Conservation (phyloP, 2,888 invertebrate species). For the Acronicta aceris region DNA sequence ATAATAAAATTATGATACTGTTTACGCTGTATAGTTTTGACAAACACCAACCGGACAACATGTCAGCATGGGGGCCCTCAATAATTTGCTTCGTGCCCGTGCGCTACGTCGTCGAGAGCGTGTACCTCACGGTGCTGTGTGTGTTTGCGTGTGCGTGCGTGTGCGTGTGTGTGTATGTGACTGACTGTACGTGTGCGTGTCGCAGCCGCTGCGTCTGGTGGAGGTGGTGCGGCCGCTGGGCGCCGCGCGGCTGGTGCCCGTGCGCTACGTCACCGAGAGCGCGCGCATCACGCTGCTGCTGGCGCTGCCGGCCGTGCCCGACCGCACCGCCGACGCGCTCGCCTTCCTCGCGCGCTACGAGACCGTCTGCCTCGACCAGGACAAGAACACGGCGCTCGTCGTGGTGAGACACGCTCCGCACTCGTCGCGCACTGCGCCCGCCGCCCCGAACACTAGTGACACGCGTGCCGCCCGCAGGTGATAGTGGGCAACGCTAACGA, state of each 20-base stretch:
- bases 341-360: slow-evolving; percentile 93
- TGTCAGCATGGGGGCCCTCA: no score
- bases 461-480: slow-evolving; percentile 26
- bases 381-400: slow-evolving; percentile 94
- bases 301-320: slow-evolving; percentile 83
- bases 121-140: background rate
- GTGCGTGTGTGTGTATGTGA: background rate
- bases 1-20: no score
- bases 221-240: slow-evolving; percentile 96
- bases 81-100: no score
- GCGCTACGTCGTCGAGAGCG: no score
- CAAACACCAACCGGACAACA: no score
- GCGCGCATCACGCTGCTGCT: slow-evolving; percentile 94
- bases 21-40: no score
- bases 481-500: slow-evolving; percentile 40
- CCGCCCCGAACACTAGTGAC: background rate
- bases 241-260: slow-evolving; percentile 95
- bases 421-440: background rate
- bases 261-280: slow-evolving; percentile 98
- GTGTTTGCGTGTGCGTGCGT: background rate
- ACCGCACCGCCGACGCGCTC: slow-evolving; percentile 84
- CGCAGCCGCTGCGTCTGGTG: slow-evolving; percentile 83
- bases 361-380: slow-evolving; percentile 92
- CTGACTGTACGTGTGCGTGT: background rate
- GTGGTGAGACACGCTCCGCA: slow-evolving; percentile 83